Evolutionary conservation across 1,140 invertebrate species (phyloP), one percentile per base, ranked within the genome.

Genomic region (Battus philenor): DNA sequence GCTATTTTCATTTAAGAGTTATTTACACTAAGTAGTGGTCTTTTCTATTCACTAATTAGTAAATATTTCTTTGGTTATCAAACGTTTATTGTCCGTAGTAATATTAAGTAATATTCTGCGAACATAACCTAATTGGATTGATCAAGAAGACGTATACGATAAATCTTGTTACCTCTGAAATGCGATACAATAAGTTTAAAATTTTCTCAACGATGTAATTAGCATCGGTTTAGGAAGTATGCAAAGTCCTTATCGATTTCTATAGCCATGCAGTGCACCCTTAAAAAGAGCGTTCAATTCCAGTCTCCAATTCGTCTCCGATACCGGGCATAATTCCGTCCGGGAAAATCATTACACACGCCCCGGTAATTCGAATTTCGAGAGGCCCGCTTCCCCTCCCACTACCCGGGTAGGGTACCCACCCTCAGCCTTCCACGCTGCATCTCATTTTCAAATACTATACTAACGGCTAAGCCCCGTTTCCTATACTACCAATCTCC

Each of bases 321-420:
- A 83, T 80, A 69, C 67, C 70, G 63, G 64, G 59, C 68, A 79
- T 81, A 79, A 79, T 80, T 82, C 73, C 72, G 68, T 48, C 70
- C 73, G 69, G 78, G 77, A 76, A 85, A 85, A 81, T 85, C 81
- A 85, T 85, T 85, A 85, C 78, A 78, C 65, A 83, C 78, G 81
- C 75, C 78, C 75, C 66, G 78, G 73, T 82, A 81, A 85, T 82
- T 85, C 75, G 71, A 72, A 79, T 81, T 81, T 76, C 75, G 76
- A 79, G 70, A 64, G 66, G 52, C 60, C 59, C 59, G 55, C 61
- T 38, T 44, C 41, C 32, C 57, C 56, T 43, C 56, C 44, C 29
- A 45, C 53, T 59, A 55, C 48, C 59, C 57, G 20, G 7, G 8
- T 29, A 26, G 18, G n/a, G 13, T 31, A 13, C 26, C 29, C 41